Conservation (phyloP, 2,113 vertebrate genomes). For the Mesitornis unicolor region DNA sequence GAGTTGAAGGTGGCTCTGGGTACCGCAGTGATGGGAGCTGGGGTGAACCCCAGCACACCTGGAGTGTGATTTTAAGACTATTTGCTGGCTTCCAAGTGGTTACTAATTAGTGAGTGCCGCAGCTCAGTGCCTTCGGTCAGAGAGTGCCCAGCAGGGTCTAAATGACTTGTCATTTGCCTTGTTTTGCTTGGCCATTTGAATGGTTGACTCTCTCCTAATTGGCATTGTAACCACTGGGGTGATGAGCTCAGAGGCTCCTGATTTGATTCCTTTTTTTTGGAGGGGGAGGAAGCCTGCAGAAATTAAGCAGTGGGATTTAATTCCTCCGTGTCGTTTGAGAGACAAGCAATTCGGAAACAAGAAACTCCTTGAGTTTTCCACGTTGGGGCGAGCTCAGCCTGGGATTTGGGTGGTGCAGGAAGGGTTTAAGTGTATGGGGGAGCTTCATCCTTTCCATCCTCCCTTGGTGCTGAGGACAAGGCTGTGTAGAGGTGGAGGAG, state of each 20-base stretch:
- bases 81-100: not conserved
- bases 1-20: not conserved
- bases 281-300: not conserved
- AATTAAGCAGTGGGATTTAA: not conserved
- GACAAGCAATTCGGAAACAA: not conserved
- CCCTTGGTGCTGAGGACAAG: fast-evolving
- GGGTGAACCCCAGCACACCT: not conserved
- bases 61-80: not conserved
- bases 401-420: not conserved
- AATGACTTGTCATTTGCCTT: conserved; percentile 60
- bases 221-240: conserved; percentile 6
- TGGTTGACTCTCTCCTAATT: conserved; percentile 60
- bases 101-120: conserved; percentile 36
- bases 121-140: not conserved
- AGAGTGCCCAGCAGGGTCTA: conserved; percentile 48
- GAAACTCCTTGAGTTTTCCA: not conserved
- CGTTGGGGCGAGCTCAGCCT: not conserved
- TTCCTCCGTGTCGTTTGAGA: not conserved
- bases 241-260: conserved; percentile 22
- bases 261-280: not conserved
- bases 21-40: not conserved
- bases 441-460: not conserved
- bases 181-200: conserved; percentile 55
- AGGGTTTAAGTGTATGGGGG: not conserved
- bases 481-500: not conserved